Evolutionary conservation across 1,140 invertebrate genomes (phyloP), one percentile per base, ranked within the genome.

Genomic region (Zaprionus camerounensis): DNA sequence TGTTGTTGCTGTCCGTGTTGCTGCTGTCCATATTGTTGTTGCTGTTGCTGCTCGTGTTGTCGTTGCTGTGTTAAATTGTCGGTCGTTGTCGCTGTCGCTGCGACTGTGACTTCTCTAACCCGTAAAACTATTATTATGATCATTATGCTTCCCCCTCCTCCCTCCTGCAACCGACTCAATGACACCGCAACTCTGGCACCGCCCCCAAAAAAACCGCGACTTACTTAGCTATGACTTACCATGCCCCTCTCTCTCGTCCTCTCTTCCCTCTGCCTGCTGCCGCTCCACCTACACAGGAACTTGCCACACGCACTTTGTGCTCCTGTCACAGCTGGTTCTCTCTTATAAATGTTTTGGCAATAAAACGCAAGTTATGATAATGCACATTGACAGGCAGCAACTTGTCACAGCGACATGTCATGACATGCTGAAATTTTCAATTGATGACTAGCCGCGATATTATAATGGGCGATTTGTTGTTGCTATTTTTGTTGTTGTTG

Each of bases 71-170:
- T 85, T 86, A 85, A 76, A 70, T 79, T 66, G 83, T 81, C 46
- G 71, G 63, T 87, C 83, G 80, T 88, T 87, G 80, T 71, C 63
- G 64, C 66, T 78, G 83, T 78, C 80, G 81, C 84, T 84, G 71
- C 68, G 77, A 88, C 83, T 87, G 84, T 87, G 84, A 87, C 84
- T 87, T 87, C 84, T 87, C 84, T 87, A 87, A 87, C 84, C 84
- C 81, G 81, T 87, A 78, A 80, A 88, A 88, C 84, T 88, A 87
- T 87, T 87, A 87, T 88, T 88, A 84, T 84, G 68, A 87, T 87
- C 84, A 88, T 90, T 88, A 90, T 81, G 57, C 63, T 67, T 49
- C 51, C 38, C 51, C 24, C 9, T 36, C 63, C 24, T 0, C 12
- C 24, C 13, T 44, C 26, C 41, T 13, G 11, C 53, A n/a, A 46